Evolutionary conservation across 2,888 invertebrate genomes (phyloP), one percentile per base, ranked within the genome.

Genomic region (Clunio marinus): DNA sequence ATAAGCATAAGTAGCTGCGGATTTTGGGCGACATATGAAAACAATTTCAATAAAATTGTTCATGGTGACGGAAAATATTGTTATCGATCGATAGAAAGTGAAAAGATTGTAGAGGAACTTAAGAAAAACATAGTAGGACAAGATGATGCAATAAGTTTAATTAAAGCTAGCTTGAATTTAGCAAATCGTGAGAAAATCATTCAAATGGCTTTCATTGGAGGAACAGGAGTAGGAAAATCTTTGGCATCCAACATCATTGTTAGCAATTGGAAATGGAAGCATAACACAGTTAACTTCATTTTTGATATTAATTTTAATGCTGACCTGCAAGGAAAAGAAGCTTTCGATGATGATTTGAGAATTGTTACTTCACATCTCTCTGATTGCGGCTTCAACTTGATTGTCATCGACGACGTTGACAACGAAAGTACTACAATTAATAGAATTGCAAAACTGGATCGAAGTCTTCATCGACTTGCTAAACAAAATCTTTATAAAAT

Each of bases 1-100:
- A 41, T 41, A 10, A 13, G n/a, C 10, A 10, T 41, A 5, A 41
- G 59, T 17, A 62, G 41, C 37, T 62, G 62, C 35, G 41, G 35
- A 20, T 62, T 62, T 37, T 62, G 62, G 62, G 28, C 5, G 10
- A 8, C 62, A n/a, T 62, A 37, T 8, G 37, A 62, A 22, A 62
- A 37, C 13, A 62, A 62, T n/a, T 62, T 22, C 41, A 62, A 62
- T 24, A 62, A 24, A 25, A 37, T 62, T 1, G 62, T 62, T 1
- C 35, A 62, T 24, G 37, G 37, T 1, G 62, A 62, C 25, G 62
- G 41, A 37, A 1, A 37, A 1, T 62, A 41, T 22, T 62, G 62
- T 15, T 22, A 22, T 62, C 24, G 62, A 2, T n/a, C 8, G n/a
- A 24, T 62, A 3, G 15, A 62, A 2, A n/a, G 24, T 22, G 1